Base-by-base conservation (phyloP, 2,888 invertebrate species). In the Sinotaia quadrata region DNA sequence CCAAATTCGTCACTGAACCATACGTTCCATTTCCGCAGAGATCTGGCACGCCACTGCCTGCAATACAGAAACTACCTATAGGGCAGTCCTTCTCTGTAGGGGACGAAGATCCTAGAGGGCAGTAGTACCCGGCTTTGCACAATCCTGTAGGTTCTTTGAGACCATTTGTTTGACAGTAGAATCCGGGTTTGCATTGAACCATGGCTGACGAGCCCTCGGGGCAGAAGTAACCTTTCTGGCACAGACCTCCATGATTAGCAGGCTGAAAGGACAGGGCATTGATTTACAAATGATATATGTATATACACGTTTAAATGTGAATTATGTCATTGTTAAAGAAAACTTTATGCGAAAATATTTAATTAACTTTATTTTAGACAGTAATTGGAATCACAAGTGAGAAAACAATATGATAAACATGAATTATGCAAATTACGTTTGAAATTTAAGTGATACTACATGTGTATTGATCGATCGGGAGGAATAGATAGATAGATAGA, bases 1-100 rank as follows among this genome's bases (percentile, higher is more conserved):
- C 71, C 33, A 82, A 68, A 2, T 71, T 63, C 31, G 65, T 67
- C 0, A 71, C 69, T 0, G 81, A 78, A 15, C 80, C 81, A 62
- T 84, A 87, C 2, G 85, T 87, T 27, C 87, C 87, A 60, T 86
- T 86, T 10, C 82, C 70, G 69, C 87, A 87, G 7, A 82, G 76
- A 27, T 74, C 68, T 8, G 85, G 85, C 0, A 77, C 58, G 33
- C 78, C 81, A 41, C 79, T 84, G 44, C 83, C 83, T 7, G 59
- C 56, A 10, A 78, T 79, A 72, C 82, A 85, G 73, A 77, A 85
- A 60, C 82, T 78, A 41, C 85, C 85, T 0, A 78, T 72, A 24
- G 67, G 71, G 27, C 71, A 71, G 52, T 56, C 58, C 0, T 67
- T 63, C 65, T 84, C 78, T 36, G 75, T 74, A 21, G 78, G 69